These are phyloP conservation scores for Gymnopithys bicolor DNA, from an alignment of 2,797 vertebrate species.

Conservation along the genomic window DNA sequence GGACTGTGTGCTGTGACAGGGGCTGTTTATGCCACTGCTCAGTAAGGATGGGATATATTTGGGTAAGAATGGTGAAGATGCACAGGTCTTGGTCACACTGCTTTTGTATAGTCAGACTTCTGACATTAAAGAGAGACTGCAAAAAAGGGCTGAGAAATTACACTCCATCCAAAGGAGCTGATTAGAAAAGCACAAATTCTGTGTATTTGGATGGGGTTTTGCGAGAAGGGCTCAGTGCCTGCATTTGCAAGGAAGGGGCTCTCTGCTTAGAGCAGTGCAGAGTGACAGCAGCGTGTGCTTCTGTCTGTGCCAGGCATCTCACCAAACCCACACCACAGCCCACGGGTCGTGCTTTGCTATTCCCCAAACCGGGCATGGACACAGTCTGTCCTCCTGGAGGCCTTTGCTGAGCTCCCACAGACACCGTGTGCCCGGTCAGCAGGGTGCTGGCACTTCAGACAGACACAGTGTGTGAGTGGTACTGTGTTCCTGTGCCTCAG, in stretches of 20 bases:
- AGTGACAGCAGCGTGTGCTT: not conserved
- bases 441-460: not conserved
- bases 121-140: not conserved
- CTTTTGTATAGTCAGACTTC: not conserved
- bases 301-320: not conserved
- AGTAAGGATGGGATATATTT: not conserved
- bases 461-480: not conserved
- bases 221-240: not conserved
- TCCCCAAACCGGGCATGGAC: not conserved
- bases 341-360: not conserved
- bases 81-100: not conserved
- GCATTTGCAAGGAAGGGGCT: not conserved
- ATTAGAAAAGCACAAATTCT: not conserved
- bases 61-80: not conserved
- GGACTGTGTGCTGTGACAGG: not conserved
- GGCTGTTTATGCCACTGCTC: not conserved
- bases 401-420: not conserved
- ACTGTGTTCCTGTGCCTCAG: not conserved
- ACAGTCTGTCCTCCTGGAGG: not conserved
- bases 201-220: not conserved
- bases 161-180: not conserved
- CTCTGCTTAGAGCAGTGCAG: not conserved
- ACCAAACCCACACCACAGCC: not conserved
- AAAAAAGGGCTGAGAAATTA: not conserved
- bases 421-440: not conserved